Conservation (phyloP, 2,797 vertebrate genomes). For the Gobionotothen gibberifrons region DNA sequence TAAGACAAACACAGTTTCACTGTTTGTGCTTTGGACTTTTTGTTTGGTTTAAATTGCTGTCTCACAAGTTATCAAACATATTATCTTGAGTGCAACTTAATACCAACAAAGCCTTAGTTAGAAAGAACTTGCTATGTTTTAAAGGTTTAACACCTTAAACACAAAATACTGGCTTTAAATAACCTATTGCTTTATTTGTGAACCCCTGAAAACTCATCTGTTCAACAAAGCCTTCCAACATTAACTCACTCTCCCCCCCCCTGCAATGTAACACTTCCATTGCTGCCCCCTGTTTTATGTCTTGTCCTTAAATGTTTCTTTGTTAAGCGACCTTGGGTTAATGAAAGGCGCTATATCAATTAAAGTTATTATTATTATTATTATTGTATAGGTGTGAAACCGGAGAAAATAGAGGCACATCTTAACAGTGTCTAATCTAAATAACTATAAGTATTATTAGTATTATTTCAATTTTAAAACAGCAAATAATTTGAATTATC, state of each 20-base stretch:
- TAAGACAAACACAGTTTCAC: slow-evolving; percentile 1
- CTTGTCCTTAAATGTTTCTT: no score
- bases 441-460: neutral
- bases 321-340: no score
- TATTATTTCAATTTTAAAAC: neutral
- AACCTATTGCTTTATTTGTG: no score
- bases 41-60: slow-evolving; percentile 1
- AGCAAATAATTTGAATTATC: neutral
- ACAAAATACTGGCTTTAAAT: neutral
- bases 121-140: neutral
- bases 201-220: no score
- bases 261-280: no score
- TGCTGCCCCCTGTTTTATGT: no score
- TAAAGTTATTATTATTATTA: no score
- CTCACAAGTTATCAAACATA: neutral
- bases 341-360: no score
- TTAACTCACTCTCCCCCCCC: no score
- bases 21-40: slow-evolving; percentile 8
- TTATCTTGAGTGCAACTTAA: neutral
- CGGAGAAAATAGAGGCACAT: neutral
- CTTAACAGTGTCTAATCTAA: neutral
- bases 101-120: neutral
- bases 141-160: neutral
- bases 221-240: no score
- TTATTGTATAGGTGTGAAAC: neutral